phyloP scores from a whole-genome alignment of 2,888 invertebrate genomes.

The Plebejus argus region DNA sequence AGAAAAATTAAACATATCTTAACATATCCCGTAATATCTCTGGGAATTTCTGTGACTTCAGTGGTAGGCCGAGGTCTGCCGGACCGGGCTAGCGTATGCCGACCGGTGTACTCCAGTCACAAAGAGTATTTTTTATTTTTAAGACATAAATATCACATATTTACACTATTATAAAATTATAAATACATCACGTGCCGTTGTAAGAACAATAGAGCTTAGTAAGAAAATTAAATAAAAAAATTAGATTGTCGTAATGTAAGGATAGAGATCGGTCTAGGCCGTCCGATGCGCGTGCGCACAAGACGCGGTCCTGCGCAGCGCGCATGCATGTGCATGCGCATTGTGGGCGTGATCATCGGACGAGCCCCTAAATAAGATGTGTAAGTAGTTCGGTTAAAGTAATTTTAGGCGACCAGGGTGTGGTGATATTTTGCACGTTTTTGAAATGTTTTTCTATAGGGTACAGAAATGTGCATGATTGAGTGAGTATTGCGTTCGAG shows the following conservation, averaged over 20 bases:
- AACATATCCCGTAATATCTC: constrained; percentile 9
- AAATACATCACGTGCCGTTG: constrained; percentile 75
- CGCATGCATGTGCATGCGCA: background rate
- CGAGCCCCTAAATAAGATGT: constrained; percentile 66
- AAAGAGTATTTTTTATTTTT: constrained; percentile 55
- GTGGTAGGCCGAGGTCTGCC: constrained; percentile 25
- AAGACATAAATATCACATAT: constrained; percentile 71
- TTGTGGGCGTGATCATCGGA: constrained; percentile 5
- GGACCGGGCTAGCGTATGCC: background rate
- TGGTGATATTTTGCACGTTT: constrained; percentile 81
- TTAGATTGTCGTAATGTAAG: constrained; percentile 74
- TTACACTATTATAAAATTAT: constrained; percentile 77
- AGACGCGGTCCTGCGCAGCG: background rate
- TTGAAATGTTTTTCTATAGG: constrained; percentile 79
- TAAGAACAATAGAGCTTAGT: constrained; percentile 80
- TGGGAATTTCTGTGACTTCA: constrained; percentile 30
- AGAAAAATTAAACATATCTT: constrained; percentile 32
- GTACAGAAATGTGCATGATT: constrained; percentile 67
- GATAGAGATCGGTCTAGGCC: constrained; percentile 65
- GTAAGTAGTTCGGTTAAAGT: constrained; percentile 77
- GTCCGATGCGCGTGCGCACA: constrained; percentile 1
- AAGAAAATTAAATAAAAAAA: constrained; percentile 71
- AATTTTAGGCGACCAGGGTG: constrained; percentile 81
- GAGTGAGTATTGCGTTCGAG: constrained; percentile 61
- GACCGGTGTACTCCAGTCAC: constrained; percentile 55